These are phyloP conservation scores for Bathynomus jamesi DNA, from an alignment of 1,140 invertebrate genomes.

Conservation along the genomic window DNA sequence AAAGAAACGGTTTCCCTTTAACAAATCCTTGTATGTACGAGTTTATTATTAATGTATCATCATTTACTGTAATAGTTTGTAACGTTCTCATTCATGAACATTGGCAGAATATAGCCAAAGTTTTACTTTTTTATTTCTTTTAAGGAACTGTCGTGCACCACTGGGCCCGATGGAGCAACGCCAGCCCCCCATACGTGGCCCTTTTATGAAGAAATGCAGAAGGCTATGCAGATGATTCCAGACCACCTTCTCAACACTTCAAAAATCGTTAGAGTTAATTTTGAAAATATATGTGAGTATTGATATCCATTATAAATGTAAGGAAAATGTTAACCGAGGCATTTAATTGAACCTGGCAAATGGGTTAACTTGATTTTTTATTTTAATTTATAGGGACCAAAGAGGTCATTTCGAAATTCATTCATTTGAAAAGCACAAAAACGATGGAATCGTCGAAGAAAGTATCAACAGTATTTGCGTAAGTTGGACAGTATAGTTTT, in stretches of 20 bases:
- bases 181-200: conserved; percentile 28
- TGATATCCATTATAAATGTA: too few species aligned
- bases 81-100: too few species aligned
- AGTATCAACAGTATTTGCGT: conserved; percentile 24
- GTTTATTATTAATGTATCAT: background rate
- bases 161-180: conserved; percentile 23
- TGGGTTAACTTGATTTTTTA: too few species aligned
- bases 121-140: too few species aligned
- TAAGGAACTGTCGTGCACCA: conserved; percentile 29
- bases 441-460: conserved; percentile 22
- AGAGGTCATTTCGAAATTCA: conserved; percentile 25
- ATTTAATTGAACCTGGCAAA: too few species aligned
- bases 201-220: conserved; percentile 28
- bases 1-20: too few species aligned
- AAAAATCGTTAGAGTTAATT: conserved; percentile 15
- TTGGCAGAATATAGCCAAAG: too few species aligned
- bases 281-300: conserved; percentile 28
- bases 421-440: conserved; percentile 21
- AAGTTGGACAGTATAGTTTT: too few species aligned
- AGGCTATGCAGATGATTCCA: conserved; percentile 25
- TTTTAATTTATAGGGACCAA: conserved; percentile 23
- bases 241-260: conserved; percentile 13
- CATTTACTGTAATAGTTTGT: too few species aligned
- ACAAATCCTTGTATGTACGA: too few species aligned
- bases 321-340: too few species aligned